phyloP scores from a whole-genome alignment of 2,113 vertebrate genomes.

The Notarius quadriscutis region DNA sequence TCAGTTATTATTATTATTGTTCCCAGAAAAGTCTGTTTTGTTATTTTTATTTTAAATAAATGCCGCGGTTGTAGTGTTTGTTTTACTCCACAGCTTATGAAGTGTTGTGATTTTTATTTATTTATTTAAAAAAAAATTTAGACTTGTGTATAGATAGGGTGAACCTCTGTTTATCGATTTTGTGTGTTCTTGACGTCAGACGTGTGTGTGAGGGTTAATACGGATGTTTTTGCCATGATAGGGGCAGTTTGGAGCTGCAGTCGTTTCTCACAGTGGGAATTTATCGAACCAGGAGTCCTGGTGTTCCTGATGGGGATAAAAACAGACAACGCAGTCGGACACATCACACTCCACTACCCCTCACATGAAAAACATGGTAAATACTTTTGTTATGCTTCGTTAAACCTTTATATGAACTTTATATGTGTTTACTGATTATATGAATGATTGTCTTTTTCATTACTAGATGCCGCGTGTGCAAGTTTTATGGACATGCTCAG shows the following conservation, averaged over 20 bases:
- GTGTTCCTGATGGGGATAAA: constrained; percentile 61
- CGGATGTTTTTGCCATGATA: constrained; percentile 65
- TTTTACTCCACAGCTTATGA: background rate
- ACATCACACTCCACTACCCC: background rate
- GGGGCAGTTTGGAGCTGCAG: constrained; percentile 38
- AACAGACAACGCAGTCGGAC: constrained; percentile 41
- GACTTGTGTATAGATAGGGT: background rate
- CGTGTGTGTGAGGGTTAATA: constrained; percentile 47
- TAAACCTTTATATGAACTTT: background rate
- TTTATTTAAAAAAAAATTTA: background rate
- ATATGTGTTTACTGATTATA: background rate
- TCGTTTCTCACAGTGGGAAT: constrained; percentile 51
- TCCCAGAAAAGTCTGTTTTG: background rate
- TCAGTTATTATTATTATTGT: background rate
- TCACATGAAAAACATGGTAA: constrained; percentile 50
- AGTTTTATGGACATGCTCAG: constrained; percentile 59
- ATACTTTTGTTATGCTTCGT: background rate
- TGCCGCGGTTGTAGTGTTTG: background rate
- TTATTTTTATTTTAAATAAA: background rate
- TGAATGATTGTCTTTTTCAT: background rate
- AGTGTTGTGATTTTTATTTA: background rate
- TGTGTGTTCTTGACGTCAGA: constrained; percentile 53
- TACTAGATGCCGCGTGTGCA: constrained; percentile 55
- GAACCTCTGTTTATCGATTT: constrained; percentile 46
- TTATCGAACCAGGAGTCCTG: constrained; percentile 64